A percentile compares a stretch with the other conserved stretches of the same genome.
These are phyloP conservation scores for Porites lobata DNA, from an alignment of 92 coral and sea anemone species.

Conservation along the genomic window DNA sequence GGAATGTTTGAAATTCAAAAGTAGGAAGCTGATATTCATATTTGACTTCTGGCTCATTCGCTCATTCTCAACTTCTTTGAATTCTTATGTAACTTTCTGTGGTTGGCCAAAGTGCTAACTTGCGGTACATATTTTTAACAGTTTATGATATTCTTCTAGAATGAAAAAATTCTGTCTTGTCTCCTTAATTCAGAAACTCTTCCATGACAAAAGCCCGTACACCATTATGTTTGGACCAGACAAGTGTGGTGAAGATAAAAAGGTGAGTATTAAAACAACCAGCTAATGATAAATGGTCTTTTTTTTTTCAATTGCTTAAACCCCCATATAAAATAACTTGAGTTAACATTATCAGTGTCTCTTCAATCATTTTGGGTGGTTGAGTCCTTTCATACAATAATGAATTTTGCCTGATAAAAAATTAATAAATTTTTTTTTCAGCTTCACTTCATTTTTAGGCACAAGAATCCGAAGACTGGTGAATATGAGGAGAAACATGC, in stretches of 20 bases:
- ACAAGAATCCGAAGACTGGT: conserved; percentile 91
- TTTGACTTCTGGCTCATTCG: too few relatives aligned
- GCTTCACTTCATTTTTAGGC: conserved; percentile 99
- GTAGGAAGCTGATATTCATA: too few relatives aligned
- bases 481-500: conserved; percentile 96
- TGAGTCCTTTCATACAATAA: too few relatives aligned
- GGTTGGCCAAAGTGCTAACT: neutral
- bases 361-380: too few relatives aligned
- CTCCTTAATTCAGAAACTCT: conserved; percentile 70
- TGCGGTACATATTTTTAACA: neutral
- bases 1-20: too few relatives aligned
- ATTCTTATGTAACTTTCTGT: too few relatives aligned
- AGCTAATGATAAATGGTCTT: too few relatives aligned
- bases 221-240: conserved; percentile 99
- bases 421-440: conserved; percentile 35
- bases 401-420: neutral
- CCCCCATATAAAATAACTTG: too few relatives aligned
- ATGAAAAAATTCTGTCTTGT: neutral
- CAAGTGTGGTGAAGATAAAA: conserved; percentile 97
- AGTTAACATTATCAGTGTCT: too few relatives aligned
- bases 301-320: too few relatives aligned
- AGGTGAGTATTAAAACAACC: conserved; percentile 51
- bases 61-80: too few relatives aligned
- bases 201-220: conserved; percentile 90
- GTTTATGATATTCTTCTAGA: neutral